Evolutionary conservation across 2,797 vertebrate genomes (phyloP).

Genomic region (Gallinago nigripennis): DNA sequence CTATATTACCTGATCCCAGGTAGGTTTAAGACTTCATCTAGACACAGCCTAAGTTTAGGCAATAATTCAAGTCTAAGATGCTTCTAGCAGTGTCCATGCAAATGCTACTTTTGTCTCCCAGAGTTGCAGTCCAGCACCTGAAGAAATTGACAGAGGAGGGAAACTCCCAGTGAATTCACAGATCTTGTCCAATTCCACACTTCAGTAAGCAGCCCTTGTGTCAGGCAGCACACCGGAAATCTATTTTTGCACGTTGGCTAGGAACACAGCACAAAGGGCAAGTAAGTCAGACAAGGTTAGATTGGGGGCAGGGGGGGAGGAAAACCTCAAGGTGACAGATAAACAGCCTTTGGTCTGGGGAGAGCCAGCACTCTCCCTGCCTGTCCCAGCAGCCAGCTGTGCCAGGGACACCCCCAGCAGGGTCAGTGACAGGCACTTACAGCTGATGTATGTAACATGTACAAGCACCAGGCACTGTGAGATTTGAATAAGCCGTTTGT

Average conservation of each 20-base stretch:
- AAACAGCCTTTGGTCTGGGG: neutral
- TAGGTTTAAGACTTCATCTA: neutral
- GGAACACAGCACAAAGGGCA: neutral
- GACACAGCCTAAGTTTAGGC: neutral
- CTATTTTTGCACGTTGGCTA: fast-evolving
- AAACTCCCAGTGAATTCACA: neutral
- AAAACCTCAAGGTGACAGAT: neutral
- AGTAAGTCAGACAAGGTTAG: neutral
- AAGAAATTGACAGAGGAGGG: fast-evolving
- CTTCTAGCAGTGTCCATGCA: neutral
- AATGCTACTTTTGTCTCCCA: fast-evolving
- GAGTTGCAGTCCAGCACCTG: neutral
- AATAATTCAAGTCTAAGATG: neutral
- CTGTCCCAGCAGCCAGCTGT: neutral
- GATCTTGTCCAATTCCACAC: neutral
- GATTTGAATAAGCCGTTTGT: fast-evolving
- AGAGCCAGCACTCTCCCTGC: neutral
- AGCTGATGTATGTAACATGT: fast-evolving
- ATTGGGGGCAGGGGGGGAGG: too few relatives aligned
- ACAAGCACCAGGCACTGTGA: fast-evolving
- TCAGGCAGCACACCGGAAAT: neutral
- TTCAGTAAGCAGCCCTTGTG: fast-evolving
- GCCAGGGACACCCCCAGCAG: neutral
- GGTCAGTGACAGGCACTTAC: neutral
- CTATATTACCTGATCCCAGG: neutral